Evolutionary conservation across 2,113 vertebrate genomes (phyloP).

Genomic region (Cardinalis cardinalis): DNA sequence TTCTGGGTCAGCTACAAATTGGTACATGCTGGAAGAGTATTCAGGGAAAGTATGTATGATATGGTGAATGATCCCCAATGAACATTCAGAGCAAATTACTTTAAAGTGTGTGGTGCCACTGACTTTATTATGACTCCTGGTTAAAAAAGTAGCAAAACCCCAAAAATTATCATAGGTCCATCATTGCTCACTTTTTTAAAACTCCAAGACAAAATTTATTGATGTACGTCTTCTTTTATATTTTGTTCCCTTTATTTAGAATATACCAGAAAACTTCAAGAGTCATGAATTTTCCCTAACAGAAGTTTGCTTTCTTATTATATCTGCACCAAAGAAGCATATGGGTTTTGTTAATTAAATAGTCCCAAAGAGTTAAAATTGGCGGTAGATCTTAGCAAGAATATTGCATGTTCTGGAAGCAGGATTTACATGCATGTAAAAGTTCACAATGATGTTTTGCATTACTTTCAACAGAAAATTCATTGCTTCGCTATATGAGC

Average conservation of each 20-base stretch:
- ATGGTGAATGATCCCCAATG: neutral
- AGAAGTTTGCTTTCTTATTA: neutral
- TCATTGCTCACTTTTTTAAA: neutral
- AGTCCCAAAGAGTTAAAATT: conserved; percentile 29
- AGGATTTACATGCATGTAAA: neutral
- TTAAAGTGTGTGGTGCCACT: neutral
- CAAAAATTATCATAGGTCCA: fast-evolving
- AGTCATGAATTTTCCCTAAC: neutral
- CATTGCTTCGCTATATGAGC: conserved; percentile 90
- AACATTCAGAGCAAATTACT: neutral
- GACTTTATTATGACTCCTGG: neutral
- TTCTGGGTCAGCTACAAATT: neutral
- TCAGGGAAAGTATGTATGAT: neutral
- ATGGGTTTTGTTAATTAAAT: neutral
- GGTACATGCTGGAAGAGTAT: neutral
- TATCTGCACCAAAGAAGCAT: neutral
- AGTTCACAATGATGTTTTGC: conserved; percentile 37
- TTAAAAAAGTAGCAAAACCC: neutral
- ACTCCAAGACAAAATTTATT: neutral
- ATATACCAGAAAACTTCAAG: neutral
- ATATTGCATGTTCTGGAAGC: neutral
- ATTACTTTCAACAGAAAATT: conserved; percentile 80
- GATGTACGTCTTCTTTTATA: neutral
- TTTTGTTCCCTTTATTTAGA: neutral
- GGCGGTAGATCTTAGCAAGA: neutral